These are phyloP conservation scores for Campaea margaritaria DNA, from an alignment of 2,888 invertebrate genomes.

Conservation along the genomic window DNA sequence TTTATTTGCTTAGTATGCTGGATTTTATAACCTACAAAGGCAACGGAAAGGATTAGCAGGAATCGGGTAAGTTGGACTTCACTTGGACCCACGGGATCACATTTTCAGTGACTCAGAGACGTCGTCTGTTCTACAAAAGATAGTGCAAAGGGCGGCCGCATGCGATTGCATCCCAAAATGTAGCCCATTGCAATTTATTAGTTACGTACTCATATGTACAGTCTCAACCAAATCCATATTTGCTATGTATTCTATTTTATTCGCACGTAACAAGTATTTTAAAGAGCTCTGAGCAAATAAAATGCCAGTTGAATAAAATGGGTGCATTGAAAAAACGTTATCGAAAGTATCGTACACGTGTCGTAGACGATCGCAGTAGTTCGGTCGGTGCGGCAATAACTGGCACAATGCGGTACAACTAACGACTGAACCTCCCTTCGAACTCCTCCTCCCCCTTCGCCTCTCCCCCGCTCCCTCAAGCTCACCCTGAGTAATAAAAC, in stretches of 20 bases:
- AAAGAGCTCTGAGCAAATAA: neutral
- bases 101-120: no score
- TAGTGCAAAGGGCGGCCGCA: no score
- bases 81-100: no score
- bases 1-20: neutral
- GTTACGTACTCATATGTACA: neutral
- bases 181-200: constrained; percentile 1
- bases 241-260: no score
- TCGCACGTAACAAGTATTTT: neutral
- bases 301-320: constrained; percentile 17
- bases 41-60: constrained; percentile 1
- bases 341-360: constrained; percentile 35
- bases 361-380: constrained; percentile 35
- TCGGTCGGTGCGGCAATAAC: constrained; percentile 55
- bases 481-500: constrained; percentile 71
- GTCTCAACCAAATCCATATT: neutral
- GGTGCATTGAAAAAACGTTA: constrained; percentile 23
- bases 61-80: neutral
- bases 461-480: constrained; percentile 36
- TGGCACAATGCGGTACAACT: constrained; percentile 66
- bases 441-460: constrained; percentile 19
- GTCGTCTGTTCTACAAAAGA: no score
- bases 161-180: no score
- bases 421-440: constrained; percentile 47
- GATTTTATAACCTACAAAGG: constrained; percentile 9